Conservation (phyloP, 2,888 invertebrate genomes). For the Sepioteuthis lessoniana region DNA sequence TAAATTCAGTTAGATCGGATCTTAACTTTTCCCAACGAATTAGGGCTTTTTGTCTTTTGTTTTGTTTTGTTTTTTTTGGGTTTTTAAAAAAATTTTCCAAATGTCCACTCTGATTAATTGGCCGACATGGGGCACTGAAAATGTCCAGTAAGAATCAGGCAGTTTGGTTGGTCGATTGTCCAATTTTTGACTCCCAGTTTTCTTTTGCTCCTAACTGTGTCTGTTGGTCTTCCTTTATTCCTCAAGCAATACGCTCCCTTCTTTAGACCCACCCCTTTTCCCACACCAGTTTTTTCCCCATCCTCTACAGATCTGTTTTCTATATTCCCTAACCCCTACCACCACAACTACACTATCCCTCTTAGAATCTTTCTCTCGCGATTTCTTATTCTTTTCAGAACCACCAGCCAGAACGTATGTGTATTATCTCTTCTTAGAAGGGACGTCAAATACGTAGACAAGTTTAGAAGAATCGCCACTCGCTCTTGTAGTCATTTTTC, state of each 20-base stretch:
- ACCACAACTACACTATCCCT: not conserved
- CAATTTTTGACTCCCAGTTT: not conserved
- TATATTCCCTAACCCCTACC: not conserved
- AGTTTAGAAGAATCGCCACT: not conserved
- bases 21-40: not conserved
- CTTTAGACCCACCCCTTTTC: not conserved
- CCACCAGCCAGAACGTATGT: not conserved
- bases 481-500: not conserved
- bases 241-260: not conserved
- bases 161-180: conserved; percentile 4
- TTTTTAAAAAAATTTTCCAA: not conserved
- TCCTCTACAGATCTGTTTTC: not conserved
- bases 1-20: not conserved
- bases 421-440: not conserved
- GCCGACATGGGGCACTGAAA: not conserved
- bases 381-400: not conserved
- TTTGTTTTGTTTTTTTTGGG: no score
- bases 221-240: not conserved
- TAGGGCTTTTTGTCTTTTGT: not conserved
- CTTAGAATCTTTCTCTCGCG: not conserved
- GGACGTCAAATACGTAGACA: not conserved
- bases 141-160: not conserved
- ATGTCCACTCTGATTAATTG: not conserved
- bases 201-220: not conserved
- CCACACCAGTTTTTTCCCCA: not conserved